A percentile compares a stretch with the other conserved stretches of the same genome.
Conservation (phyloP, 2,113 vertebrate species). For the Micronycteris hirsuta region DNA sequence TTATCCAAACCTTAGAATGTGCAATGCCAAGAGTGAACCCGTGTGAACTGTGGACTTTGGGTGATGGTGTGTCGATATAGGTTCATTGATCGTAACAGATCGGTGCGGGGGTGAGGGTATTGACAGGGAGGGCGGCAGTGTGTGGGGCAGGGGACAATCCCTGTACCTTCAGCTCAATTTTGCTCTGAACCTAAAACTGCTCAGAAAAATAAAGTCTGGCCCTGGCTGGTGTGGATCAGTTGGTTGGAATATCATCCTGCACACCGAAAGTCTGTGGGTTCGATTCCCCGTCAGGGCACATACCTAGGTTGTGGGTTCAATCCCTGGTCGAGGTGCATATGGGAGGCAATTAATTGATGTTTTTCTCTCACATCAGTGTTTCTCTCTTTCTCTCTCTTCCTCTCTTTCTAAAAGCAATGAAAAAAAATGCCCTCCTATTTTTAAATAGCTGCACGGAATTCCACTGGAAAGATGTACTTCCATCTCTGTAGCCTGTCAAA, state of each 20-base stretch:
- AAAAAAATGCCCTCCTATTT: not conserved
- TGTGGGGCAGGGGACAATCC: not conserved
- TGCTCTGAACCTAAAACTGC: not conserved
- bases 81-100: accelerated
- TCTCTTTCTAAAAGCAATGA: too few relatives aligned
- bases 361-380: too few relatives aligned
- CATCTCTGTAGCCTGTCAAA: not conserved
- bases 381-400: too few relatives aligned
- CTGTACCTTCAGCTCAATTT: not conserved
- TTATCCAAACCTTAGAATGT: not conserved
- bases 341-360: too few relatives aligned
- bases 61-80: accelerated
- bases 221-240: too few relatives aligned
- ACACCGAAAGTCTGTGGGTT: too few relatives aligned
- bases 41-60: not conserved
- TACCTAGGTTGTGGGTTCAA: too few relatives aligned
- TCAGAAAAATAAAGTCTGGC: not conserved
- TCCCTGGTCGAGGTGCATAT: too few relatives aligned
- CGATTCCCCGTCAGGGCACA: too few relatives aligned
- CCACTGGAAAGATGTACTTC: not conserved
- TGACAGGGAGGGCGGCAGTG: not conserved
- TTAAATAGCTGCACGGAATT: not conserved
- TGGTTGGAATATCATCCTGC: too few relatives aligned
- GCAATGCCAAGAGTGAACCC: not conserved
- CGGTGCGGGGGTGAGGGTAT: too few relatives aligned